Base-by-base conservation (phyloP, 2,797 vertebrate species). In the Lates japonicus region DNA sequence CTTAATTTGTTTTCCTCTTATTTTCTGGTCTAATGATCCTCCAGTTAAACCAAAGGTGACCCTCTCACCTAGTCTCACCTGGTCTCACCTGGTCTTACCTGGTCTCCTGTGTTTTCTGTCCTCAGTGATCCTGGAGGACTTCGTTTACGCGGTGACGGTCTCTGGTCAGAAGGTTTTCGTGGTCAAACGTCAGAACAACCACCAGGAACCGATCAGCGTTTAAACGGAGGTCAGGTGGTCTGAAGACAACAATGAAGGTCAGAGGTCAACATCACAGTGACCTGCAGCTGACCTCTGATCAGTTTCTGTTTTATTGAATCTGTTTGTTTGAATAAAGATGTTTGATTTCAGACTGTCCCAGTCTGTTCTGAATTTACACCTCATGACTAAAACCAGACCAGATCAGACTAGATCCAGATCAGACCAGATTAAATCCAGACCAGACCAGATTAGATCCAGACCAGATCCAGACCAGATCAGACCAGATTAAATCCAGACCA, bases 141-240 rank as follows among this genome's bases (percentile, higher is more conserved):
- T 97, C 39, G 95, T 96, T 0, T 96, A 96, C 84, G 92, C 95
- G 2, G 96, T 97, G 74, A 98, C 97, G 0, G 92, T 97, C 74
- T 98, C 97, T 0, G 96, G 96, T 59, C 97, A 98, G 94, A 98
- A 97, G 58, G 96, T 98, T 2, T 98, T 97, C 57, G 97, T 98
- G 85, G 97, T 98, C 64, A 98, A 98, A 92, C 94, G 97, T 37
- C 97, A 97, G 79, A 96, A 97, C 91, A 96, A 95, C 79, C 95
- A 95, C 63, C 96, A 95, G 29, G 97, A 98, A 22, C 96, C 97
- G 3, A 86, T 98, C 82, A 92, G 72, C 0, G 95, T 96, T 22
- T 97, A 31, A 41, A 6, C 6, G 10, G 29, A 1, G n/a, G 20
- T 61, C 51, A 35, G 7, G 37, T 51, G 74, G 19, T 31, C 39